Evolutionary conservation across 2,888 invertebrate species (phyloP), one percentile per base, ranked within the genome.

Genomic region (Dryobotodes eremita): DNA sequence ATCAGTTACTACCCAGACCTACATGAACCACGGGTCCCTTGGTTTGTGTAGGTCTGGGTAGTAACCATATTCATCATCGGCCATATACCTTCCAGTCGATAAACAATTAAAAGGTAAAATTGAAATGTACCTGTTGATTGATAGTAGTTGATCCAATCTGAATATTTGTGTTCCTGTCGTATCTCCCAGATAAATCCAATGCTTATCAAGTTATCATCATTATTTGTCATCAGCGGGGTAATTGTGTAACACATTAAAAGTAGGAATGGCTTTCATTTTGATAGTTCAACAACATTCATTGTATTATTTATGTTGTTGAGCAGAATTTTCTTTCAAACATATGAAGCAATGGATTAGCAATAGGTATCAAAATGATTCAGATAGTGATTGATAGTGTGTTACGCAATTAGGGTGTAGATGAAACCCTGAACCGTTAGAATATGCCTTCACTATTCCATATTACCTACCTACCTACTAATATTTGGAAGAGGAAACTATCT

Each of bases 181-280:
- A 53, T 55, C 7, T 75, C 20, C 48, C 3, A 8, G 17, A 77
- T 68, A 62, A 61, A 8, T 48, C 11, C 0, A 78, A 50, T 10
- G 26, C 23, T 64, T 69, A 36, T 75, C 13, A 73, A 64, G 8
- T 77, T 62, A 55, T 65, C 17, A 73, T 36, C 0, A 76, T 75
- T 48, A 20, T 75, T 77, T 76, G 48, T 31, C 10, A 57, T 23
- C 17, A 57, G 15, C 2, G 31, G 31, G 31, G 1, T 36, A 36
- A 36, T 36, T 36, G 2, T 36, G 31, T 36, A 36, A 36, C 31
- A 36, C 31, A 36, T 1, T 36, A 36, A 36, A 1, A 36, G 31
- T 36, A 36, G 3, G 31, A 36, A 36, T 36, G 31, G 31, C 31
- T 36, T 36, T 36, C 1, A 36, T 36, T 36, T 36, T 36, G 31